These are phyloP conservation scores for Sebastes kiyomatsui DNA, from an alignment of 2,797 vertebrate species.

Conservation along the genomic window DNA sequence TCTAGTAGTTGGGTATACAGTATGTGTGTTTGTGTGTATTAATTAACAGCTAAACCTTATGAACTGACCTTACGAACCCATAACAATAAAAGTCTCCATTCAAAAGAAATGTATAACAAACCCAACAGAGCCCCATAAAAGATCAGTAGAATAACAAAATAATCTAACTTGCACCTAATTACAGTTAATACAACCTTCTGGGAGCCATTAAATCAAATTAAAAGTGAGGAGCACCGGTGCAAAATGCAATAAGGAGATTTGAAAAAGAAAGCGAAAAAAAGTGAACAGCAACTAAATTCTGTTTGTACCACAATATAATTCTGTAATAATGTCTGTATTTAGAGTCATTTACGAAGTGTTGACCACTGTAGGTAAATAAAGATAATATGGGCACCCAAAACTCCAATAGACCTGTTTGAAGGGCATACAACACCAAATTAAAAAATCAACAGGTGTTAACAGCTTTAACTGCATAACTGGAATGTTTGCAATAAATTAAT, in stretches of 20 bases:
- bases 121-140: conserved; percentile 6
- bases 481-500: neutral
- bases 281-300: conserved; percentile 7
- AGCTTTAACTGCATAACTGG: neutral
- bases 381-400: neutral
- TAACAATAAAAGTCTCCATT: conserved; percentile 31
- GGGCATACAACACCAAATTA: neutral
- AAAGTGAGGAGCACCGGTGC: conserved; percentile 16
- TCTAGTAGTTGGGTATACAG: neutral
- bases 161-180: neutral
- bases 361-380: neutral
- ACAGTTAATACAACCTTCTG: conserved; percentile 2
- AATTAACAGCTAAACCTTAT: conserved; percentile 66
- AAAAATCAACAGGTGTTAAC: neutral
- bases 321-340: conserved; percentile 26
- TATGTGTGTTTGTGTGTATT: conserved; percentile 37
- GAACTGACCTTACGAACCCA: conserved; percentile 48
- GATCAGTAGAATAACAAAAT: conserved; percentile 28
- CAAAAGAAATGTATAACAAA: conserved; percentile 25
- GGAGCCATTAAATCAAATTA: neutral
- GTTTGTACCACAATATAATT: conserved; percentile 43
- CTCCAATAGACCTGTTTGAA: neutral
- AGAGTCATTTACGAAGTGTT: conserved; percentile 21
- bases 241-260: neutral
- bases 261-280: neutral